Percentiles rank a stretch among this genome's conserved stretches.
Conservation (phyloP, 2,888 invertebrate genomes). For the Hirudinaria manillensis region DNA sequence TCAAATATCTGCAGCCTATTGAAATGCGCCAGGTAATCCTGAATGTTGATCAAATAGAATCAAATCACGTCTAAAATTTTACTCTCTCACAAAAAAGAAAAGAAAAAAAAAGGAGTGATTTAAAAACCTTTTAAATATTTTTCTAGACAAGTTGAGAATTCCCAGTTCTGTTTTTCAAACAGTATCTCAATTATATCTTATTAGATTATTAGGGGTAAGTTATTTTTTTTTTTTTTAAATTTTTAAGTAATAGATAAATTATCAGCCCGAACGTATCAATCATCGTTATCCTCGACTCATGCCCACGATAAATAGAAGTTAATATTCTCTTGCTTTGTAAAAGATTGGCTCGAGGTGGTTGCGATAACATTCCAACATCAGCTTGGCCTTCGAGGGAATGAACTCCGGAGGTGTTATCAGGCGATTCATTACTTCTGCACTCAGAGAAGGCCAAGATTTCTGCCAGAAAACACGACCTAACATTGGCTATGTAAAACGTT, state of each 20-base stretch:
- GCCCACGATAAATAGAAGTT: neutral
- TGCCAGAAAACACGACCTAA: too few species aligned
- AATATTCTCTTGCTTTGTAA: neutral
- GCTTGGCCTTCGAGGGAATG: neutral
- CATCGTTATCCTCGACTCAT: neutral
- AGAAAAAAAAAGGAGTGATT: too few species aligned
- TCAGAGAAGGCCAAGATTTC: neutral
- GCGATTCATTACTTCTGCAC: neutral
- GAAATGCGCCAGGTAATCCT: neutral
- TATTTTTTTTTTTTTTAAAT: too few species aligned
- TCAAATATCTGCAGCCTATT: neutral
- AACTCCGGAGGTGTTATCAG: neutral
- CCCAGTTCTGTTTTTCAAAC: too few species aligned
- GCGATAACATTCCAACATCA: neutral
- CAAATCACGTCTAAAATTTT: neutral
- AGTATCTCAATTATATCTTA: too few species aligned
- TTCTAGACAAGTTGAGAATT: too few species aligned
- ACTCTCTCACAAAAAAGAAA: neutral
- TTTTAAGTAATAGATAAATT: too few species aligned
- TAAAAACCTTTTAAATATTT: too few species aligned
- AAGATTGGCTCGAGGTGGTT: neutral
- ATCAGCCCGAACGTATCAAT: neutral
- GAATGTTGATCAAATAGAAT: neutral
- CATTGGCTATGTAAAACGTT: too few species aligned
- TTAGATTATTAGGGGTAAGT: too few species aligned